These are phyloP conservation scores for Triplophysa dalaica DNA, from an alignment of 2,113 vertebrate genomes.

Conservation along the genomic window DNA sequence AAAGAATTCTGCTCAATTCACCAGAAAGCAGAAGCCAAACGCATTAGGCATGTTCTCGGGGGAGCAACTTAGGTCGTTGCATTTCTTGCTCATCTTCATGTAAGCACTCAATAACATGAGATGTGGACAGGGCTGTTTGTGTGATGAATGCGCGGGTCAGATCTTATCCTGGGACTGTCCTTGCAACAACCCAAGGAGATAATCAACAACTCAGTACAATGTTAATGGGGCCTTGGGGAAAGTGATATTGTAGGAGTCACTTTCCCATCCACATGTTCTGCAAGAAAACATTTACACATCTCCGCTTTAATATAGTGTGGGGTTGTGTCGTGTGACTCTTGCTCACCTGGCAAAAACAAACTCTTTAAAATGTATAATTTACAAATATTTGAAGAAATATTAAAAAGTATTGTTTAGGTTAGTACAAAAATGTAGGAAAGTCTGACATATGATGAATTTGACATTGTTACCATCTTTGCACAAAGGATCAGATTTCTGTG, in stretches of 20 bases:
- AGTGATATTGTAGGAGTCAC: constrained; percentile 5
- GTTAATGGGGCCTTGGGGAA: constrained; percentile 60
- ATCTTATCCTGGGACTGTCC: constrained; percentile 50
- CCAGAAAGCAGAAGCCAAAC: constrained; percentile 17
- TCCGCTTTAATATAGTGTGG: background rate
- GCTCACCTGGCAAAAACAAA: too few species aligned
- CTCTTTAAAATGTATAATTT: background rate
- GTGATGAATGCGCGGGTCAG: constrained; percentile 54
- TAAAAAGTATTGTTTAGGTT: too few species aligned
- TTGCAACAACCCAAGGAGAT: constrained; percentile 54
- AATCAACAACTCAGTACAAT: constrained; percentile 67
- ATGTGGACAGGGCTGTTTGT: constrained; percentile 10
- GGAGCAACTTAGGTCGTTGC: constrained; percentile 24
- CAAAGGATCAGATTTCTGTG: too few species aligned
- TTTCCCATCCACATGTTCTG: background rate
- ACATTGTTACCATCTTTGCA: too few species aligned
- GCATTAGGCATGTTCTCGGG: constrained; percentile 5
- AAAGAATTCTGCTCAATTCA: background rate
- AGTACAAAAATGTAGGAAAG: too few species aligned
- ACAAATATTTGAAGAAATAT: background rate
- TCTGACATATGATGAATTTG: too few species aligned
- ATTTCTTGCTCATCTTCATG: constrained; percentile 41
- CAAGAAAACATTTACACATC: background rate
- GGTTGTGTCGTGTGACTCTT: background rate
- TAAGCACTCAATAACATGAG: constrained; percentile 37